Percentiles rank a stretch among this genome's conserved stretches.
Evolutionary conservation across 2,113 vertebrate genomes (phyloP).

Genomic region (Seriola rivoliana): DNA sequence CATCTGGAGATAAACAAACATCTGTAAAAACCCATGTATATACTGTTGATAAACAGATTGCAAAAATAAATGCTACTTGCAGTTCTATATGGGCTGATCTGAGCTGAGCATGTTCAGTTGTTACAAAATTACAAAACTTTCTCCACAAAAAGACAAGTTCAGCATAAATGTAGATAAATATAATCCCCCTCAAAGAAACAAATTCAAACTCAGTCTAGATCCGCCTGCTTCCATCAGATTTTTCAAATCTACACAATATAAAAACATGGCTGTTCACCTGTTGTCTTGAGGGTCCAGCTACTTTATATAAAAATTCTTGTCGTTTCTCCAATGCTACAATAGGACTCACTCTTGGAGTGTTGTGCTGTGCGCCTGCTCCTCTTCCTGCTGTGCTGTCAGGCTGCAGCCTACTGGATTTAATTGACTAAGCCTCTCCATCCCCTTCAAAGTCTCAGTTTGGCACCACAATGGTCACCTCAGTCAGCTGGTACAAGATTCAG

Average conservation of each 20-base stretch:
- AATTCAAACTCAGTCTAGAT: not conserved
- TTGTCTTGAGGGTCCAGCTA: slow-evolving; percentile 30
- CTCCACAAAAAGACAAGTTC: not conserved
- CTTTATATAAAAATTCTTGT: slow-evolving; percentile 9
- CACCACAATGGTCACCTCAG: slow-evolving; percentile 27
- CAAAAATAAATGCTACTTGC: not conserved
- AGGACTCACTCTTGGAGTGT: slow-evolving; percentile 19
- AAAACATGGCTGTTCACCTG: slow-evolving; percentile 56
- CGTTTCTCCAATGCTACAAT: slow-evolving; percentile 24
- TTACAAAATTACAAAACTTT: not conserved
- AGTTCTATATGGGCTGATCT: not conserved
- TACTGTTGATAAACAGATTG: not conserved
- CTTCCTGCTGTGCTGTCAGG: slow-evolving; percentile 56
- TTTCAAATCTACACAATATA: slow-evolving; percentile 1
- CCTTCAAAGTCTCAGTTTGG: slow-evolving; percentile 55
- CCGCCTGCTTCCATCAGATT: not conserved
- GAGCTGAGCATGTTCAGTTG: not conserved
- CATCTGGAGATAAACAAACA: not conserved
- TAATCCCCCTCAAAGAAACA: not conserved
- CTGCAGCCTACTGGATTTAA: slow-evolving; percentile 72
- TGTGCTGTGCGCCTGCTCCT: slow-evolving; percentile 14
- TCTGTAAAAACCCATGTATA: not conserved
- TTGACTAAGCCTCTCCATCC: slow-evolving; percentile 71
- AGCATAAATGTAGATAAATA: not conserved
- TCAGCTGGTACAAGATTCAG: slow-evolving; percentile 30